phyloP scores from a whole-genome alignment of 2,888 invertebrate genomes.

The Adineta ricciae region DNA sequence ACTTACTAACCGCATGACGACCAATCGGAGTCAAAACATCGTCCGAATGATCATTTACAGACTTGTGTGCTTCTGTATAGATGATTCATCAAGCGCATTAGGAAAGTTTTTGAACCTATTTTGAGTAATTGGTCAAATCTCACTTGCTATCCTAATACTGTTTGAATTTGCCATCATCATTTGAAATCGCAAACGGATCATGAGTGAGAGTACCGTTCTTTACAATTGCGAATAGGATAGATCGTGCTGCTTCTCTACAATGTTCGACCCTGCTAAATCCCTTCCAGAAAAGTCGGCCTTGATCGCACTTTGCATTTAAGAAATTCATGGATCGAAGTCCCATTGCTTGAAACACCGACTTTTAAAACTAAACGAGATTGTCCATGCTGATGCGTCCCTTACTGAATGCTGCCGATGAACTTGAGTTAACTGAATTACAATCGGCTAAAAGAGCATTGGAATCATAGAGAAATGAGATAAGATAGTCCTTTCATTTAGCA shows the following conservation, averaged over 20 bases:
- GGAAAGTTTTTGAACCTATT: too few relatives aligned
- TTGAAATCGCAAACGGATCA: neutral
- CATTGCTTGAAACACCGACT: neutral
- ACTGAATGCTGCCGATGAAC: neutral
- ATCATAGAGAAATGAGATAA: neutral
- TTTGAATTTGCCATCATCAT: neutral
- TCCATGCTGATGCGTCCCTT: neutral
- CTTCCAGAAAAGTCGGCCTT: neutral
- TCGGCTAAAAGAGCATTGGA: neutral
- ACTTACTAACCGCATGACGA: too few relatives aligned
- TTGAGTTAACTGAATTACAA: neutral
- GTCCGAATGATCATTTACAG: too few relatives aligned
- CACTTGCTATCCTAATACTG: neutral
- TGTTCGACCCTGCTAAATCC: neutral
- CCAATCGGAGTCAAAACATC: too few relatives aligned
- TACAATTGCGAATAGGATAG: neutral
- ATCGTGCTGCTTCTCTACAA: neutral
- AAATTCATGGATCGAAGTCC: neutral
- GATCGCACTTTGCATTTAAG: neutral
- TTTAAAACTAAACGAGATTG: neutral
- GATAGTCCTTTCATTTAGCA: neutral
- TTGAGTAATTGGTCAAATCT: neutral
- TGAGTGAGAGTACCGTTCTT: neutral
- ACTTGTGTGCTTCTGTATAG: too few relatives aligned
- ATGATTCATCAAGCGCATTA: too few relatives aligned